Evolutionary conservation across 2,888 invertebrate species (phyloP).

Genomic region (Cheilosia vernalis): DNA sequence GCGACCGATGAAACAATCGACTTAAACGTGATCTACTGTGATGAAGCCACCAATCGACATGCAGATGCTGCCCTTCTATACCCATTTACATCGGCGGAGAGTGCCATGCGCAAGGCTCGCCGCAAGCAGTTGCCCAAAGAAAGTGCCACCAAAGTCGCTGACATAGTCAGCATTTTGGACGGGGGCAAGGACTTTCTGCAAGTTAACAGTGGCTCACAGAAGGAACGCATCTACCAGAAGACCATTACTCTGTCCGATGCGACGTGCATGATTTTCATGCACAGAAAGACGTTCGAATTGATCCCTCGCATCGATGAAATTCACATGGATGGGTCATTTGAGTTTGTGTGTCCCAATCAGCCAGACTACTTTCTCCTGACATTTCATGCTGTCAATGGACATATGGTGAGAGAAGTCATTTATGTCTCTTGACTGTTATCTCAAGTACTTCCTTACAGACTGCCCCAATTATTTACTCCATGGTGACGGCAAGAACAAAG

Average conservation of each 20-base stretch:
- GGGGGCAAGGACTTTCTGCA: slow-evolving; percentile 76
- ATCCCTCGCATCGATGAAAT: slow-evolving; percentile 77
- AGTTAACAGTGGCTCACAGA: slow-evolving; percentile 76
- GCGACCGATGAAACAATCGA: slow-evolving; percentile 76
- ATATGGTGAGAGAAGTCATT: slow-evolving; percentile 64
- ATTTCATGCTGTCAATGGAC: slow-evolving; percentile 76
- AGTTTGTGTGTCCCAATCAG: slow-evolving; percentile 73
- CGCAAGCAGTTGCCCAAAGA: slow-evolving; percentile 77
- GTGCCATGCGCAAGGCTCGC: slow-evolving; percentile 78
- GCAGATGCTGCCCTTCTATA: slow-evolving; percentile 78
- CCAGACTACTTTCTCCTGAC: slow-evolving; percentile 76
- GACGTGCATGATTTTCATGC: slow-evolving; percentile 77
- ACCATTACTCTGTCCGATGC: slow-evolving; percentile 74
- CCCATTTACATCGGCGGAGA: slow-evolving; percentile 77
- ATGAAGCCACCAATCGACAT: slow-evolving; percentile 77
- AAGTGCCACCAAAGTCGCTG: slow-evolving; percentile 74
- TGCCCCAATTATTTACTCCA: slow-evolving; percentile 76
- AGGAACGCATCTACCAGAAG: slow-evolving; percentile 77
- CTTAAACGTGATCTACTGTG: slow-evolving; percentile 77
- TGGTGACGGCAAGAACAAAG: slow-evolving; percentile 76
- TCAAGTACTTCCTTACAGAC: slow-evolving; percentile 62
- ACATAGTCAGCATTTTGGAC: slow-evolving; percentile 76
- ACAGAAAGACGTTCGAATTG: slow-evolving; percentile 76
- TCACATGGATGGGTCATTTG: slow-evolving; percentile 76
- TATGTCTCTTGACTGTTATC: background rate